Base-by-base conservation (phyloP, 1,140 invertebrate species). In the Neotoxoptera formosana region DNA sequence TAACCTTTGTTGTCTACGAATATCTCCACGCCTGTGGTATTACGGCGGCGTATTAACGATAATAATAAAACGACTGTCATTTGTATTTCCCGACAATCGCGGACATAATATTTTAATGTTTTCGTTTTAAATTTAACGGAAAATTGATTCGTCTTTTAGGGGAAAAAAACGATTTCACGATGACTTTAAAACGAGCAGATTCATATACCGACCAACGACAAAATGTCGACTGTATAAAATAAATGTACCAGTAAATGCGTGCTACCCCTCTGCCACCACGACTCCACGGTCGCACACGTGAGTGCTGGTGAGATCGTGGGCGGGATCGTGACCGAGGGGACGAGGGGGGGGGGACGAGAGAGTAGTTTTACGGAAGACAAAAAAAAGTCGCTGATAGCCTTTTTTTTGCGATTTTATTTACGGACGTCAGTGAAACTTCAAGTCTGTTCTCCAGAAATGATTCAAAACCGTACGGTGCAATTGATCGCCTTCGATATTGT, bases 241-340 rank as follows among this genome's bases (percentile, higher is more conserved):
- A 92, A 83, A 91, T 91, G n/a, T 83, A 53, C 90, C 47, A 25
- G 21, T 76, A 91, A 92, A 92, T 83, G 76, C n/a, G n/a, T n/a
- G 47, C 47, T 21, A 20, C 17, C 25, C 14, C 21, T 47, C 25
- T 3, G 6, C 21, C 36, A 25, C 21, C 36, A 25, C 51, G 1
- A 41, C 45, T 7, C 9, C 23, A 36, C 23, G 23, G 11, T 60
- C 8, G 17, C n/a, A 87, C 2, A 20, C n/a, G 7, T 7, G 21
- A 83, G 81, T 41, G 23, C 34, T 41, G 41, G 2, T 41, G 41
- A 4, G 20, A 34, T 34, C 14, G 14, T 30, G 60, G 30, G 30
- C n/a, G 6, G 6, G n/a, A 76, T 76, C n/a, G 14, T 11, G 14
- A 11, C n/a, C n/a, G 41, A 3, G 14, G 36, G 25, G 30, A 17